Percentiles rank a stretch among this genome's conserved stretches.
These are phyloP conservation scores for Ptychodera flava DNA, from an alignment of 35 echinoderm and acorn worm genomes.

Conservation along the genomic window DNA sequence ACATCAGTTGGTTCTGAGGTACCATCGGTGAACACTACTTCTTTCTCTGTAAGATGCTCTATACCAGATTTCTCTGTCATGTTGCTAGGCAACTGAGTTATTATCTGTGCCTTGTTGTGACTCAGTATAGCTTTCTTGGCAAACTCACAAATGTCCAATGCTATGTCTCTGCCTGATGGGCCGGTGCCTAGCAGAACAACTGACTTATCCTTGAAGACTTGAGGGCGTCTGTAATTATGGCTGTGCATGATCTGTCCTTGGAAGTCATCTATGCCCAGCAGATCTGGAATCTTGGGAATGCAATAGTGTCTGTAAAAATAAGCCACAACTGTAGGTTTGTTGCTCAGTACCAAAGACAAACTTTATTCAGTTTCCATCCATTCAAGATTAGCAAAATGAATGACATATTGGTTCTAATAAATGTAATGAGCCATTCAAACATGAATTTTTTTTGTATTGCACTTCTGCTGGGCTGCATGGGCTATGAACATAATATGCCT, in stretches of 20 bases:
- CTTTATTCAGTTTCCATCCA: no score
- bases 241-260: constrained; percentile 59
- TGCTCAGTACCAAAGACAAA: no score
- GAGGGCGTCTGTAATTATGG: constrained; percentile 61
- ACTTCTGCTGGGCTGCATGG: no score
- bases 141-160: constrained; percentile 31
- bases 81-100: constrained; percentile 38
- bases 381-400: no score
- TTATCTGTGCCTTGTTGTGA: constrained; percentile 26
- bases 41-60: constrained; percentile 16
- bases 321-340: no score
- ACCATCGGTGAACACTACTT: constrained; percentile 49
- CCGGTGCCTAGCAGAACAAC: constrained; percentile 66
- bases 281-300: constrained; percentile 47
- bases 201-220: constrained; percentile 47
- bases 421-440: no score
- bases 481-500: no score
- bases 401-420: no score
- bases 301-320: constrained; percentile 68
- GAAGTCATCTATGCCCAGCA: constrained; percentile 55
- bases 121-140: constrained; percentile 54
- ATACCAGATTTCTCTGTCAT: constrained; percentile 32
- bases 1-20: constrained; percentile 30
- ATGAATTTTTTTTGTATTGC: no score
- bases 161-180: constrained; percentile 71